These are phyloP conservation scores for Mergus octosetaceus DNA, from an alignment of 2,797 vertebrate genomes.

Conservation along the genomic window DNA sequence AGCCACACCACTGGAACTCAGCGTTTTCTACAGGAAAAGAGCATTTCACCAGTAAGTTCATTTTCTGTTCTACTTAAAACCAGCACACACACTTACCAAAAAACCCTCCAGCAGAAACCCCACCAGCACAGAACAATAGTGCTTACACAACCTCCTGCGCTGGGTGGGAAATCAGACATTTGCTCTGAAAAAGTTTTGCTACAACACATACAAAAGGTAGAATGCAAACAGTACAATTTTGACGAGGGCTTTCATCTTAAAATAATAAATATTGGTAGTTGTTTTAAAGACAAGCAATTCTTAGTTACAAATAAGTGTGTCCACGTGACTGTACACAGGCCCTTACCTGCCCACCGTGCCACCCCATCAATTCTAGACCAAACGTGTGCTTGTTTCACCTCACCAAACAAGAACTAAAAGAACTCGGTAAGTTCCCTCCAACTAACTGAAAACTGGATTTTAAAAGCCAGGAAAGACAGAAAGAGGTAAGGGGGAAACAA, in stretches of 20 bases:
- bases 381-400: neutral
- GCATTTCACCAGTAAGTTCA: neutral
- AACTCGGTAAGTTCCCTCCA: neutral
- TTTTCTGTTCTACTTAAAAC: neutral
- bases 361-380: neutral
- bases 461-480: neutral
- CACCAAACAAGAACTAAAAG: neutral
- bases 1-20: neutral
- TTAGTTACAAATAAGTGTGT: rapidly evolving
- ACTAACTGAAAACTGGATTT: neutral
- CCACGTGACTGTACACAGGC: neutral
- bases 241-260: neutral
- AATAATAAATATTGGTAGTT: neutral
- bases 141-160: rapidly evolving
- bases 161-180: rapidly evolving
- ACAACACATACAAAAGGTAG: neutral
- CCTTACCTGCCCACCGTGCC: neutral
- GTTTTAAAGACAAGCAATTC: neutral
- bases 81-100: neutral
- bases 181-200: neutral
- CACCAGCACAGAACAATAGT: rapidly evolving
- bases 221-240: neutral
- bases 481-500: neutral
- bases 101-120: rapidly evolving
- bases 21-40: neutral